phyloP scores from a whole-genome alignment of 1,140 invertebrate genomes.

The Gerris buenoi region DNA sequence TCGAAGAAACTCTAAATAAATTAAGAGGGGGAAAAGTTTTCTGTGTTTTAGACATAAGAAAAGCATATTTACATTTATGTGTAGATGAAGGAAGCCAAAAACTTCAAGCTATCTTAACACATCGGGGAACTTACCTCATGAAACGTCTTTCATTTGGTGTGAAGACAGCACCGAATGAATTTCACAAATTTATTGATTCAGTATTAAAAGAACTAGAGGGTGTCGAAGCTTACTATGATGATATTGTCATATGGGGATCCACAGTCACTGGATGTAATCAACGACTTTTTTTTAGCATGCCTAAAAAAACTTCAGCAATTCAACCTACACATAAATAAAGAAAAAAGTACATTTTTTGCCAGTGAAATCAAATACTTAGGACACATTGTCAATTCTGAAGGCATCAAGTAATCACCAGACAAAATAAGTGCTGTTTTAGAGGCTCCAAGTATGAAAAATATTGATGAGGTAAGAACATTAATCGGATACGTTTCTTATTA shows the following conservation, averaged over 20 bases:
- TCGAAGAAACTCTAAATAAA: background rate
- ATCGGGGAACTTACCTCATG: slow-evolving; percentile 16
- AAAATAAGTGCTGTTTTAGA: slow-evolving; percentile 29
- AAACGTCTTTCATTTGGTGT: slow-evolving; percentile 34
- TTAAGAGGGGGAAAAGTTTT: background rate
- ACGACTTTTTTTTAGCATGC: background rate
- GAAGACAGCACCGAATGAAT: slow-evolving; percentile 33
- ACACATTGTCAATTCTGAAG: background rate
- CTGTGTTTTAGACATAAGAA: background rate
- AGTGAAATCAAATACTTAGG: background rate
- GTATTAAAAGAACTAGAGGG: slow-evolving; percentile 25
- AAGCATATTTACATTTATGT: background rate
- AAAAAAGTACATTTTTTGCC: slow-evolving; percentile 5
- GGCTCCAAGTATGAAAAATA: slow-evolving; percentile 25
- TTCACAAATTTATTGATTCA: slow-evolving; percentile 33
- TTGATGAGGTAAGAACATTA: slow-evolving; percentile 11
- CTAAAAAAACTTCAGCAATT: background rate
- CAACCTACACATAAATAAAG: background rate
- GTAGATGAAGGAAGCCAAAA: background rate
- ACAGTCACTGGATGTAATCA: slow-evolving; percentile 3
- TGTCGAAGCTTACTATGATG: slow-evolving; percentile 18
- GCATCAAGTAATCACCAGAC: slow-evolving; percentile 23
- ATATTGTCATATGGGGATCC: background rate
- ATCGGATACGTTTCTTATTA: background rate
- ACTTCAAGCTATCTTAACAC: background rate